Base-by-base conservation (phyloP, 2,888 invertebrate species). In the Myopa testacea region DNA sequence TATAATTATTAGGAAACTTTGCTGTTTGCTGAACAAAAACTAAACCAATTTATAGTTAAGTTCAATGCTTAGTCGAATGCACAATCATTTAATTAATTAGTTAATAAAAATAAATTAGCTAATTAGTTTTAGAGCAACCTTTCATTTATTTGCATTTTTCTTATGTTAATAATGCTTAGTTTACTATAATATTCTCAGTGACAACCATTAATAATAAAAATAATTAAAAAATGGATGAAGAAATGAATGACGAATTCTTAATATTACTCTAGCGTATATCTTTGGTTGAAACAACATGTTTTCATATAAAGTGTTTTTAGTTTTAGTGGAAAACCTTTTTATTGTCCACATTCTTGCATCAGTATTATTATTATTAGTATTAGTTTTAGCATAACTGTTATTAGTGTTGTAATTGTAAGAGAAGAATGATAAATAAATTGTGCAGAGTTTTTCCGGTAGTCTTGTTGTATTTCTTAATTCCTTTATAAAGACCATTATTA, bases 211-310 rank as follows among this genome's bases (percentile, higher is more conserved):
- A 58, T n/a, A 45, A 45, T 52, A 37, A 16, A 37, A 67, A n/a
- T 45, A 45, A 8, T 8, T 67, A n/a, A 63, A 26, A 63, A 34
- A 6, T 12, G 14, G 37, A 6, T 34, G 8, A 63, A 19, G n/a
- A 63, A 14, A 37, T 63, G 34, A 63, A 26, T 5, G n/a, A 50
- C 45, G 10, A 16, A 10, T 26, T 69, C 68, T 69, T 16, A 4
- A 50, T 19, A 26, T 40, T 55, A 10, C 10, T 55, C 55, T 55
- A 55, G 55, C 55, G 14, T 55, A 10, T 73, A 37, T 79, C 85
- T 85, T 85, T 85, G 85, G 85, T 86, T 85, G 82, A 70, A 82
- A 82, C 84, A 84, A 86, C 85, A 12, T 55, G 26, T 14, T 55
- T 55, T 55, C 5, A 55, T 55, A n/a, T 16, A 16, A 55, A 10